Base-by-base conservation (phyloP, 2,797 vertebrate genomes). In the Aldrovandia affinis region DNA sequence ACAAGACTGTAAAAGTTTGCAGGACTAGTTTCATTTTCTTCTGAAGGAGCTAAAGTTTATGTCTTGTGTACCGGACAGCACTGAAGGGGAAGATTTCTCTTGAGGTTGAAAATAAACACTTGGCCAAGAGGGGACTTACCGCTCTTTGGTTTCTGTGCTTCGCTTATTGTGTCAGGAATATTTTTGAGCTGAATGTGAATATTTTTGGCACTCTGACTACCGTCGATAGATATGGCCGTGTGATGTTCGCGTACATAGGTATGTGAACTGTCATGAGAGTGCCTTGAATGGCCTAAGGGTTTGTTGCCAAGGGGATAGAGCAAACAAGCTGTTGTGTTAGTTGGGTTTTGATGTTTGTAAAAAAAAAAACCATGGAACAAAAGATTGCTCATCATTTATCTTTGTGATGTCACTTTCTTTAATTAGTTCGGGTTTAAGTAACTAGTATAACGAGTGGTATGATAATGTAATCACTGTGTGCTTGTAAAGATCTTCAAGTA, bases 301-400 rank as follows among this genome's bases (percentile, higher is more conserved):
- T 94, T 95, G 96, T 96, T 96, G 93, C 94, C 94, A 96, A 93
- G 95, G 95, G 94, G 93, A 96, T 93, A 93, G 92, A 94, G 92
- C 94, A 96, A 96, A 96, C 95, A 96, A 94, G 95, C 93, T 95
- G 93, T 93, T 94, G 94, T 95, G 93, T 93, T 93, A 88, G 89
- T 92, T 89, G 88, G 94, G 93, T 92, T 94, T 92, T 94, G 93
- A 93, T 93, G 94, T 94, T 93, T 93, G 52, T 78, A 94, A 90
- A 92, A 90, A 86, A 89, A 89, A 86, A 86, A 89, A 92, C 90
- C 78, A 89, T 89, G 85, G 86, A 89, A 93, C 90, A 86, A 89
- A 87, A 83, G 81, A 86, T 91, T 86, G 88, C 30, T 63, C 55
- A 20, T 82, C 42, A 28, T 78, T 61, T 15, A 44, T 9, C 7